Evolutionary conservation across 2,888 invertebrate genomes (phyloP).

Genomic region (Heterodera filipjevi): DNA sequence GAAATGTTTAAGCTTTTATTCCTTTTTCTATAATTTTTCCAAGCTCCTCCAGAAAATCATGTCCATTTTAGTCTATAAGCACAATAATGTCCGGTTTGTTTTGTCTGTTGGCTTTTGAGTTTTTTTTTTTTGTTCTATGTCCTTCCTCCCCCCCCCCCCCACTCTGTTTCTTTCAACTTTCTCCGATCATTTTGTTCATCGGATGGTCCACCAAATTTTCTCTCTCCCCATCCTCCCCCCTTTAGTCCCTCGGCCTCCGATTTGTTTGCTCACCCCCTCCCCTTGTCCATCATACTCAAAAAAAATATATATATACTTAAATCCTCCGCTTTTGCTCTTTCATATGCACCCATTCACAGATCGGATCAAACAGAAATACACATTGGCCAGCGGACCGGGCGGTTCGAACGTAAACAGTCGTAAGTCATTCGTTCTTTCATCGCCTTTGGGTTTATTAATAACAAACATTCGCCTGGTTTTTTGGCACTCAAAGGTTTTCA

Average conservation of each 20-base stretch:
- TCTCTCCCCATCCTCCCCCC: background rate
- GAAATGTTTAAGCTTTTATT: no score
- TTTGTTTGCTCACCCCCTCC: background rate
- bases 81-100: no score
- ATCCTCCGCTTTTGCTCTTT: background rate
- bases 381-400: conserved; percentile 43
- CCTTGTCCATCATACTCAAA: background rate
- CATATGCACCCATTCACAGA: conserved; percentile 35
- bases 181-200: background rate
- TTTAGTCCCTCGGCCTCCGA: no score
- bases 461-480: no score
- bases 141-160: background rate
- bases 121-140: no score
- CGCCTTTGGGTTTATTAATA: background rate
- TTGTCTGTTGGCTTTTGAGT: no score
- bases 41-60: no score
- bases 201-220: background rate
- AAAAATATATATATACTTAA: background rate
- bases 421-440: conserved; percentile 23
- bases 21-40: no score
- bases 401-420: conserved; percentile 50
- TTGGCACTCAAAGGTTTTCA: no score
- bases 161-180: background rate
- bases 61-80: no score
- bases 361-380: conserved; percentile 40